Percentiles rank a stretch among this genome's conserved stretches.
Evolutionary conservation across 2,888 invertebrate species (phyloP).

Genomic region (Volucella inflata): DNA sequence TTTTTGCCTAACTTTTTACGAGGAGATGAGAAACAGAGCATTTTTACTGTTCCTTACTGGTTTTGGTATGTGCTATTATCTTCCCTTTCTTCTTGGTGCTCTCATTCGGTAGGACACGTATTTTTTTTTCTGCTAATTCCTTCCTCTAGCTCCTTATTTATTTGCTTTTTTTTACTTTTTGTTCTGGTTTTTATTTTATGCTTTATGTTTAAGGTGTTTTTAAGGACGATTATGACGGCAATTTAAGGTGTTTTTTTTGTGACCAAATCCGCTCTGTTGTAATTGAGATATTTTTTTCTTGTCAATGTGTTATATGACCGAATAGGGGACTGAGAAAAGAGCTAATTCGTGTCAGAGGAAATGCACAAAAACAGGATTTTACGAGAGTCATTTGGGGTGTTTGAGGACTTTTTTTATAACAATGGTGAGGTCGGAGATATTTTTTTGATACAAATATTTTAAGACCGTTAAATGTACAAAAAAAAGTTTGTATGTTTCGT

Average conservation of each 20-base stretch:
- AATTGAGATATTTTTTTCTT: conserved; percentile 64
- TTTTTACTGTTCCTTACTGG: conserved; percentile 4
- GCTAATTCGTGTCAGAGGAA: conserved; percentile 6
- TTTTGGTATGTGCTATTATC: conserved; percentile 25
- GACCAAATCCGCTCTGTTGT: conserved; percentile 19
- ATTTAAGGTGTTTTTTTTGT: conserved; percentile 26
- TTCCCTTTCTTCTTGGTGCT: neutral
- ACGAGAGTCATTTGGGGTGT: conserved; percentile 2
- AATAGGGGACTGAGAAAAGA: neutral
- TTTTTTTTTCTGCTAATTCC: conserved; percentile 21
- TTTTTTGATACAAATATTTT: conserved; percentile 10
- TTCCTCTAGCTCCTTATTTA: neutral
- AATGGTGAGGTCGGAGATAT: conserved; percentile 7
- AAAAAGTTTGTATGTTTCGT: no score
- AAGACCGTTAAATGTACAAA: no score
- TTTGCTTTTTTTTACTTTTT: no score
- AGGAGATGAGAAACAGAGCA: neutral
- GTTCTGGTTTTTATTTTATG: neutral
- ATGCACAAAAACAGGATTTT: conserved; percentile 14
- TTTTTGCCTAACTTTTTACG: neutral
- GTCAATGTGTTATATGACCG: conserved; percentile 14
- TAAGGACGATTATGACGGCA: conserved; percentile 43
- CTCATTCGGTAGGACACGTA: conserved; percentile 2
- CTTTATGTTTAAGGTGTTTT: conserved; percentile 25
- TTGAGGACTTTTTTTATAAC: conserved; percentile 29